A percentile compares a stretch with the other conserved stretches of the same genome.
Evolutionary conservation across 53 echinoderm and acorn worm species (phyloP).

Genomic region (Glandiceps talaboti): DNA sequence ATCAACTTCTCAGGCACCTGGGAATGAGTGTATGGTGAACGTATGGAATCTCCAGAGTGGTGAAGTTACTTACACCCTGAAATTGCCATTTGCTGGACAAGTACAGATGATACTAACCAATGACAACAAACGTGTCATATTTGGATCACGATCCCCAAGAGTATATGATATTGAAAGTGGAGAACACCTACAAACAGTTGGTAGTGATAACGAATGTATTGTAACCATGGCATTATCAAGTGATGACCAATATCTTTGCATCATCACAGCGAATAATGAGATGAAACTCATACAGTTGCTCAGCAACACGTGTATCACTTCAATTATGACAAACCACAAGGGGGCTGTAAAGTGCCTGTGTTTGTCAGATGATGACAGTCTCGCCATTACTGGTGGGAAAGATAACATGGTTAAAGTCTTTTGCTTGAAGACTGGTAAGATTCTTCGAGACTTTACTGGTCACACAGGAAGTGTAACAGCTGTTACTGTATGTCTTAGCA

Average conservation of each 20-base stretch:
- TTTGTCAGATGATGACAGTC: neutral
- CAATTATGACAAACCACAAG: neutral
- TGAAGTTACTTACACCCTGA: constrained; percentile 62
- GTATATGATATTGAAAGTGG: constrained; percentile 58
- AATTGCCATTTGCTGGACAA: constrained; percentile 15
- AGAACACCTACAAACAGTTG: constrained; percentile 35
- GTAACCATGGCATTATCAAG: neutral
- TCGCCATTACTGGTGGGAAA: neutral
- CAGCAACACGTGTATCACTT: neutral
- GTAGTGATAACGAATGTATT: neutral
- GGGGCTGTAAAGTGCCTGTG: neutral
- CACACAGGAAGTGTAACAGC: neutral
- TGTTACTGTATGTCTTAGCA: neutral
- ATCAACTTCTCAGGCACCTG: constrained; percentile 48
- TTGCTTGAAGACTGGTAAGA: neutral
- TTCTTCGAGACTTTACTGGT: neutral
- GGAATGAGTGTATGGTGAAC: constrained; percentile 53
- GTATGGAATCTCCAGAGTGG: constrained; percentile 52
- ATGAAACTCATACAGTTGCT: neutral
- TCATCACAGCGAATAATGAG: neutral
- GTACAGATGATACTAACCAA: constrained; percentile 23
- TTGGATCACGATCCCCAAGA: constrained; percentile 39
- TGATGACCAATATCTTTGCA: neutral
- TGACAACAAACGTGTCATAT: constrained; percentile 34
- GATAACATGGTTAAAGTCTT: neutral